These are phyloP conservation scores for Aphaenogaster floridana DNA, from an alignment of 1,140 invertebrate species.

Conservation along the genomic window DNA sequence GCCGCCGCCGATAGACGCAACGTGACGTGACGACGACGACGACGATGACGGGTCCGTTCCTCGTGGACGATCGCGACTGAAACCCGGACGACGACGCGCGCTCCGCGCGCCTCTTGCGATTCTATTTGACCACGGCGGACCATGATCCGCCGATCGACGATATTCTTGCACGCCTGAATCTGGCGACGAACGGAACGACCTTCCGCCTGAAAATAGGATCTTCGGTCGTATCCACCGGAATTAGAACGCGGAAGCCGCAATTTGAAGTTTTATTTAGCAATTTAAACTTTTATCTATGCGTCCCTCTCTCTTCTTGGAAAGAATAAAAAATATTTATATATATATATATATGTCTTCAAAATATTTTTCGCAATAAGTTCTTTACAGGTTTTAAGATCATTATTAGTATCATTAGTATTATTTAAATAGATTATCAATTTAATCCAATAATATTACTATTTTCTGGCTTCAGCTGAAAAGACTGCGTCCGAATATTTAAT, in stretches of 20 bases:
- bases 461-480: no score
- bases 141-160: background rate
- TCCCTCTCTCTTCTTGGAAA: background rate
- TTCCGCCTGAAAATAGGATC: conserved; percentile 31
- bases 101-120: background rate
- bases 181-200: background rate
- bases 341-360: no score
- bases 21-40: conserved; percentile 51
- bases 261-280: background rate
- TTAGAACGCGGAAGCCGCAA: background rate
- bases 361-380: no score
- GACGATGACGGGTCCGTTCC: conserved; percentile 7
- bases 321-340: background rate
- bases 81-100: background rate
- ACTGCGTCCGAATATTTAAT: no score
- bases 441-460: no score
- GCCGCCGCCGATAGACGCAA: conserved; percentile 32
- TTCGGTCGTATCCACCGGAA: background rate
- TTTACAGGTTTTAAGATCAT: no score
- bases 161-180: background rate
- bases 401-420: no score
- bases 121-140: background rate
- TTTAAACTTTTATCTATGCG: background rate
- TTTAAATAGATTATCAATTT: no score
- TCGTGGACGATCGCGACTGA: conserved; percentile 16